These are phyloP conservation scores for Drosophila fulvimacula DNA, from an alignment of 2,888 invertebrate genomes.

Conservation along the genomic window DNA sequence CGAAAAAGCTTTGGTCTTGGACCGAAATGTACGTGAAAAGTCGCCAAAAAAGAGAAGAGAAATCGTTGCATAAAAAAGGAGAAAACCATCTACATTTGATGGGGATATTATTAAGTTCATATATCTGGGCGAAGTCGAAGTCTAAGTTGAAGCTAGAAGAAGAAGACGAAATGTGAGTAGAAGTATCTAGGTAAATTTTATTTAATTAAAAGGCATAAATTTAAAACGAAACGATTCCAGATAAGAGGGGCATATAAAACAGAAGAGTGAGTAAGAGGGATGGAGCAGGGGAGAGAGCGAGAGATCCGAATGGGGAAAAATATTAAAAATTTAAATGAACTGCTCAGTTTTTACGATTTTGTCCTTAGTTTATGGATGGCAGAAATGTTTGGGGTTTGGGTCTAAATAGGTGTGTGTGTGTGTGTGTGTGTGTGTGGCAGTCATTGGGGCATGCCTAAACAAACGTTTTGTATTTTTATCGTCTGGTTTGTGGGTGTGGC, in stretches of 20 bases:
- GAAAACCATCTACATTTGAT: constrained; percentile 57
- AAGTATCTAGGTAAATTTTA: constrained; percentile 65
- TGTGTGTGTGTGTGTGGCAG: constrained; percentile 3
- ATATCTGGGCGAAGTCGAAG: constrained; percentile 15
- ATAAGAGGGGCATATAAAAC: constrained; percentile 55
- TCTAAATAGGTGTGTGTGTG: constrained; percentile 10
- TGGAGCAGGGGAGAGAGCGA: not conserved
- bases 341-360: constrained; percentile 80
- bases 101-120: constrained; percentile 61
- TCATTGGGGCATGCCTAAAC: constrained; percentile 72
- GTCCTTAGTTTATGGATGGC: constrained; percentile 71
- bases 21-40: constrained; percentile 6
- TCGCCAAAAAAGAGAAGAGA: constrained; percentile 19
- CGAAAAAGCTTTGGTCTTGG: constrained; percentile 14
- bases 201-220: constrained; percentile 80
- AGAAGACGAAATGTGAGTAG: not conserved
- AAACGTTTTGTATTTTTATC: constrained; percentile 78
- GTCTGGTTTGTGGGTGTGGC: constrained; percentile 42
- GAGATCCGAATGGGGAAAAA: constrained; percentile 56
- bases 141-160: constrained; percentile 1
- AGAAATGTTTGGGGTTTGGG: constrained; percentile 13
- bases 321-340: constrained; percentile 81
- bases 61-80: constrained; percentile 44
- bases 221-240: constrained; percentile 46
- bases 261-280: constrained; percentile 20